Evolutionary conservation across 2,113 vertebrate genomes (phyloP).

Genomic region (Ciconia maguari): DNA sequence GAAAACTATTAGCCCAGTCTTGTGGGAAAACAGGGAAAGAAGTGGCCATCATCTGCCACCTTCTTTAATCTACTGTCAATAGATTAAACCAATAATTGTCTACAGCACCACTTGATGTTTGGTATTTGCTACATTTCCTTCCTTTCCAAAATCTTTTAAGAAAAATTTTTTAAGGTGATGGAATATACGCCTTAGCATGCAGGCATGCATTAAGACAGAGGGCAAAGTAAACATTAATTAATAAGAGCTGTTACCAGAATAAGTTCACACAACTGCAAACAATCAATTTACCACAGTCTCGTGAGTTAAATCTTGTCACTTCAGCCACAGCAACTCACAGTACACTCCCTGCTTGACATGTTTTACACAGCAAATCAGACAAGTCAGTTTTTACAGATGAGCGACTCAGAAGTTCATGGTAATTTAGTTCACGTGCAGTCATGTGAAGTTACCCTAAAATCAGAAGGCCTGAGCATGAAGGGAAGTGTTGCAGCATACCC

Average conservation of each 20-base stretch:
- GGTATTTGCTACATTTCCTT: constrained; percentile 33
- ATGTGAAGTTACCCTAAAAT: background rate
- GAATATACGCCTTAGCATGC: background rate
- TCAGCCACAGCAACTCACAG: background rate
- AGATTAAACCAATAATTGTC: constrained; percentile 28
- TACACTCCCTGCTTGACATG: background rate
- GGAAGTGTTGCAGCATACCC: background rate
- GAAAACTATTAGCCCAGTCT: background rate
- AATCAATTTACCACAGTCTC: background rate
- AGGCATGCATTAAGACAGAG: background rate
- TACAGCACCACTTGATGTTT: background rate
- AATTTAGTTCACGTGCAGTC: background rate
- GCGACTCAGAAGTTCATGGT: background rate
- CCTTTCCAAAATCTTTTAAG: background rate
- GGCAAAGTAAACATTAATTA: background rate
- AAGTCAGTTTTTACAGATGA: background rate
- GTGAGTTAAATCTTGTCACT: background rate
- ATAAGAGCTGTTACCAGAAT: background rate
- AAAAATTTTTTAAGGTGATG: background rate
- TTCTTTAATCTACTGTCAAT: constrained; percentile 50
- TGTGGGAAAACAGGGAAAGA: constrained; percentile 18
- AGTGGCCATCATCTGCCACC: background rate
- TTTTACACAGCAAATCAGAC: background rate
- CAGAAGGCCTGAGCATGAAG: background rate
- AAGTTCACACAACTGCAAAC: background rate